Evolutionary conservation across 2,888 invertebrate genomes (phyloP).

Genomic region (Aquatica leii): DNA sequence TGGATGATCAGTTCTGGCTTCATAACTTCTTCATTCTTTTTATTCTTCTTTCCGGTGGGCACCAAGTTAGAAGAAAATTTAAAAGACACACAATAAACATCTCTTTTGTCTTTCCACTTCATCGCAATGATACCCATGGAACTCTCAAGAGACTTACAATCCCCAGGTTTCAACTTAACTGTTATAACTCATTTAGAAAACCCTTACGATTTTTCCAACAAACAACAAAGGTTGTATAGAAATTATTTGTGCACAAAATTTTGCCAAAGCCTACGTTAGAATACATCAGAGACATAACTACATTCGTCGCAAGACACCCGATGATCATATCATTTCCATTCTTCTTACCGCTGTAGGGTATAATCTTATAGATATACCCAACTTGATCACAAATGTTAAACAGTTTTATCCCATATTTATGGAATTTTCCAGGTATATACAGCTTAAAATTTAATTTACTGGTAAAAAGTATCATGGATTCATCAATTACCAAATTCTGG

Average conservation of each 20-base stretch:
- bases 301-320: background rate
- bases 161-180: background rate
- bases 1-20: no score
- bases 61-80: background rate
- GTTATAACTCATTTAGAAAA: background rate
- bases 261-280: background rate
- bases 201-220: background rate
- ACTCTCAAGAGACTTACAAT: background rate
- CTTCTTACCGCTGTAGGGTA: background rate
- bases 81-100: background rate
- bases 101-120: background rate
- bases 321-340: background rate
- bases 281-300: no score
- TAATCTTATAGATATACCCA: background rate
- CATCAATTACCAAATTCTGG: no score
- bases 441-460: background rate
- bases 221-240: background rate
- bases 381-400: background rate
- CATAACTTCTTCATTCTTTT: no score
- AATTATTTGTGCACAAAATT: background rate
- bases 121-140: background rate
- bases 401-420: no score
- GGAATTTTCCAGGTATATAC: background rate
- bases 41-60: background rate
- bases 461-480: background rate